phyloP scores from a whole-genome alignment of 1,140 invertebrate genomes.

The Popillia japonica region DNA sequence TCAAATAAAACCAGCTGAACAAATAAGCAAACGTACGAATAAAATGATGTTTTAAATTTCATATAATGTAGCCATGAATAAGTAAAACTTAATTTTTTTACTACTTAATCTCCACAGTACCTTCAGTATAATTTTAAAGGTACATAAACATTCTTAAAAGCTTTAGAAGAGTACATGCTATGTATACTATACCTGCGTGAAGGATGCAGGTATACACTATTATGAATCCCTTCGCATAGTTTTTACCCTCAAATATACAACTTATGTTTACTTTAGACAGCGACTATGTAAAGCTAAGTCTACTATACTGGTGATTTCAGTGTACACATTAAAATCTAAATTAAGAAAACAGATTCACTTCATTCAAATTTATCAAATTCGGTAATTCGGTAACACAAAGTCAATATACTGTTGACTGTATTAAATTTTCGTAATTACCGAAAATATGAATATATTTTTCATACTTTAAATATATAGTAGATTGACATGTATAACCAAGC shows the following conservation, averaged over 20 bases:
- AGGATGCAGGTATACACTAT: neutral
- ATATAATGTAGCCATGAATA: neutral
- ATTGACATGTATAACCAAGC: too few relatives aligned
- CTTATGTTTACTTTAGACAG: neutral
- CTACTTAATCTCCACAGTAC: neutral
- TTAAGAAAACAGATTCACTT: neutral
- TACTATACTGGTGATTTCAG: neutral
- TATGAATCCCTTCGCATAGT: neutral
- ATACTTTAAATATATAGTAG: too few relatives aligned
- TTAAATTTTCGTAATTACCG: too few relatives aligned
- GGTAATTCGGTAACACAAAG: neutral
- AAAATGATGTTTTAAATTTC: neutral
- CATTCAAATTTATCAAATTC: neutral
- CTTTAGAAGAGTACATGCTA: neutral
- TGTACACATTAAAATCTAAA: neutral
- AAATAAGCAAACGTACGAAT: neutral
- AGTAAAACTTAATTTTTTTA: neutral
- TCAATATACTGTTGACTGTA: too few relatives aligned
- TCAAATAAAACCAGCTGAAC: neutral
- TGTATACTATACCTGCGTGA: neutral
- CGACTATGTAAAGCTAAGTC: neutral
- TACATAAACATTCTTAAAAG: neutral
- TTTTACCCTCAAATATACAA: constrained; percentile 1
- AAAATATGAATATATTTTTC: too few relatives aligned
- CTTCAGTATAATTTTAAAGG: neutral